Evolutionary conservation across 2,888 invertebrate species (phyloP).

Genomic region (Sminthurides aquaticus): DNA sequence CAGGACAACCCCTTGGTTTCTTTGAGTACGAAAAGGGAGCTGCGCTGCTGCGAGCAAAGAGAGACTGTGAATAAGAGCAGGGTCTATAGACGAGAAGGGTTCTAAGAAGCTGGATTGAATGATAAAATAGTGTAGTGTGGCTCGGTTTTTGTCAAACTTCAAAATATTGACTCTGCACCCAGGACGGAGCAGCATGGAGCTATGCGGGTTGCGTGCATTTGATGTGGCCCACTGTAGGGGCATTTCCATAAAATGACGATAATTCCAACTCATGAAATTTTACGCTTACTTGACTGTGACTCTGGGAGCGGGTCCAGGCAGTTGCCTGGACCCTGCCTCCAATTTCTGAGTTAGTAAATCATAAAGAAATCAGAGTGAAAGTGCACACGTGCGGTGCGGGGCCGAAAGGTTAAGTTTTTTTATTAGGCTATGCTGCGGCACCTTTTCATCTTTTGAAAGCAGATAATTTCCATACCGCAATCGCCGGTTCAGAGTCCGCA

Average conservation of each 20-base stretch:
- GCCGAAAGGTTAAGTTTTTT: background rate
- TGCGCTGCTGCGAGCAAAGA: no score
- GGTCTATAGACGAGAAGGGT: no score
- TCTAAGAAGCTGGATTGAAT: no score
- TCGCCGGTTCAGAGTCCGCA: background rate
- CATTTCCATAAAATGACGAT: background rate
- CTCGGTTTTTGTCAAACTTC: background rate
- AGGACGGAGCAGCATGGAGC: background rate
- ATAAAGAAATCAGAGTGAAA: conserved; percentile 4
- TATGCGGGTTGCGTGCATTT: no score
- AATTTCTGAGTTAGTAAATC: background rate
- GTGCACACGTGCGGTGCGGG: conserved; percentile 5
- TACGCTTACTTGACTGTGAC: no score
- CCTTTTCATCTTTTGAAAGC: conserved; percentile 3
- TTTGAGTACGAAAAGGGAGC: no score
- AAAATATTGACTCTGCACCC: background rate
- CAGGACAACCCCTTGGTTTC: no score
- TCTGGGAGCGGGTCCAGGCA: no score
- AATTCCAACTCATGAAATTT: background rate
- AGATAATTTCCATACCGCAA: conserved; percentile 4
- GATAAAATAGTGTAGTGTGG: no score
- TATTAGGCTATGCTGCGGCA: background rate
- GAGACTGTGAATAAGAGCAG: no score
- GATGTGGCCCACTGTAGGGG: background rate
- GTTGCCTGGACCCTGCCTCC: background rate